Evolutionary conservation across 2,113 vertebrate genomes (phyloP).

Genomic region (Piliocolobus tephrosceles): DNA sequence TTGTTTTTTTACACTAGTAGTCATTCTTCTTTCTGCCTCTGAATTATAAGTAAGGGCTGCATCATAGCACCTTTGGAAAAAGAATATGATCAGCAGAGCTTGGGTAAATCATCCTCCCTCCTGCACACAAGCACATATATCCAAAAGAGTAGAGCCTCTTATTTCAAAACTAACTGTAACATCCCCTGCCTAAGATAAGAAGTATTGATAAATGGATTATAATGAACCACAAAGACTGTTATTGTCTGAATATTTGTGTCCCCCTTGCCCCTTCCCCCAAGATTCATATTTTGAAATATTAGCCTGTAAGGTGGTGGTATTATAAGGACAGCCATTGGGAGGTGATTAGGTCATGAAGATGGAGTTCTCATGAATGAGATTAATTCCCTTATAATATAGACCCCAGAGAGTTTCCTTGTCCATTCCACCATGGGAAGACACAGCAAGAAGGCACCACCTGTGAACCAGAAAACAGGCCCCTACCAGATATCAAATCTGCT

Average conservation of each 20-base stretch:
- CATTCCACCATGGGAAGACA: too few relatives aligned
- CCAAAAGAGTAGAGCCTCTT: neutral
- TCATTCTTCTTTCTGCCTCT: neutral
- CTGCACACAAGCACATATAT: neutral
- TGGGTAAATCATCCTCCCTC: neutral
- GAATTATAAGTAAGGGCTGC: neutral
- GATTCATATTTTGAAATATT: neutral
- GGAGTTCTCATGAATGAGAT: neutral
- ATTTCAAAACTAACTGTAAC: neutral
- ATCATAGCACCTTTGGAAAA: neutral
- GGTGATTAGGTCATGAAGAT: neutral
- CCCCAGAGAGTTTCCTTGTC: neutral
- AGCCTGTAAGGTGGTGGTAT: neutral
- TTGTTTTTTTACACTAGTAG: neutral
- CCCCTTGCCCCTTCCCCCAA: neutral
- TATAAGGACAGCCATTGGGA: neutral
- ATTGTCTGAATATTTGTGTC: neutral
- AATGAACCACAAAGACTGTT: neutral
- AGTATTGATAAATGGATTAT: neutral
- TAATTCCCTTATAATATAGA: neutral
- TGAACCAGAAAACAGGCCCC: neutral
- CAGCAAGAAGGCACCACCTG: neutral
- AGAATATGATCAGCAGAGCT: neutral
- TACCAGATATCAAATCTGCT: neutral
- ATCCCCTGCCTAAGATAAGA: neutral